Conservation (phyloP, 2,888 invertebrate genomes). For the Sarcophaga caerulescens region DNA sequence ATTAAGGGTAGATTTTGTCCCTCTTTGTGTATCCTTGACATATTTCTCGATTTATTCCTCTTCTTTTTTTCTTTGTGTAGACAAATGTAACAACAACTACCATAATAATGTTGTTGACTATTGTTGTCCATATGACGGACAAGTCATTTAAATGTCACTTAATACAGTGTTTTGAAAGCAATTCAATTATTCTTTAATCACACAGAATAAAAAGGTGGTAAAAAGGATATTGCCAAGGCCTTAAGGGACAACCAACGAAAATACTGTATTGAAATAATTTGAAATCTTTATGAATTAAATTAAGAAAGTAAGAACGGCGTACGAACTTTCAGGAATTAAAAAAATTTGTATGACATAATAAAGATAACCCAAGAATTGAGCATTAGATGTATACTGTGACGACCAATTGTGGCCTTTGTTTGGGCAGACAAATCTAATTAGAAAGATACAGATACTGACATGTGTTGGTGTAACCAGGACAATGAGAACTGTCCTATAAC, state of each 20-base stretch:
- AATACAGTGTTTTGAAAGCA: constrained; percentile 63
- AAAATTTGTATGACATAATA: no score
- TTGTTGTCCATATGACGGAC: constrained; percentile 2
- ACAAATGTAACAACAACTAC: constrained; percentile 40
- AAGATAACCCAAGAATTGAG: no score
- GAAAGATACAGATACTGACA: no score
- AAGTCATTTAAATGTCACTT: constrained; percentile 72
- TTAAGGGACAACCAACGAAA: no score
- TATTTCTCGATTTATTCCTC: constrained; percentile 8
- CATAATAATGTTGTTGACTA: constrained; percentile 68
- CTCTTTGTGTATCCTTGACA: background rate
- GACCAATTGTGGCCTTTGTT: no score
- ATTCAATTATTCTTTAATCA: constrained; percentile 41
- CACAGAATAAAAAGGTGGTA: background rate
- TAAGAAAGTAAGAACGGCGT: background rate
- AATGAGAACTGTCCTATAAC: no score
- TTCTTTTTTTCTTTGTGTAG: no score
- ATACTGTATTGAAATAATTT: background rate
- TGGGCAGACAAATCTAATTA: no score
- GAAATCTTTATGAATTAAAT: background rate
- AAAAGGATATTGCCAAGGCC: no score
- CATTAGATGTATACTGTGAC: no score
- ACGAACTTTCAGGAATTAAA: background rate
- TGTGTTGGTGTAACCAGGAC: no score
- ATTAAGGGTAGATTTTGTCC: constrained; percentile 20